These are phyloP conservation scores for Shargacucullia verbasci DNA, from an alignment of 2,888 invertebrate genomes.

Conservation along the genomic window DNA sequence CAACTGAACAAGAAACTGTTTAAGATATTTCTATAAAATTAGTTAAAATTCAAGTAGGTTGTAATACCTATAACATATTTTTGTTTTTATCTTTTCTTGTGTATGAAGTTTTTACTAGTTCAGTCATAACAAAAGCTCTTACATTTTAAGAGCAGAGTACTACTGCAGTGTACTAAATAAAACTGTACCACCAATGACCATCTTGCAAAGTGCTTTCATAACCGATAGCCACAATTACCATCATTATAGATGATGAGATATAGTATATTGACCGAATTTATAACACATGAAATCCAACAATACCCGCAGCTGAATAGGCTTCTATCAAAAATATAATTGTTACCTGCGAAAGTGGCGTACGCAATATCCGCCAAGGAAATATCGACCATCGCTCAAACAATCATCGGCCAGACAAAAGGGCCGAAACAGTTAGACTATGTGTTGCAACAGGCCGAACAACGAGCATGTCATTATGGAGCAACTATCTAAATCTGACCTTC, in stretches of 20 bases:
- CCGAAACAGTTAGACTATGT: constrained; percentile 78
- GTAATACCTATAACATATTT: background rate
- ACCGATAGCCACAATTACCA: constrained; percentile 40
- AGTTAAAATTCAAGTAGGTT: constrained; percentile 14
- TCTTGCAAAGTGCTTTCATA: constrained; percentile 41
- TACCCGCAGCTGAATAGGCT: constrained; percentile 36
- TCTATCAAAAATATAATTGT: constrained; percentile 64
- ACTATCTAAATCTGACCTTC: constrained; percentile 69
- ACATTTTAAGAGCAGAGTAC: constrained; percentile 14
- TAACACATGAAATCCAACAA: constrained; percentile 49
- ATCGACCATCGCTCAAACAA: constrained; percentile 78
- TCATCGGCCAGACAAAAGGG: constrained; percentile 81
- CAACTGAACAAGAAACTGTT: constrained; percentile 27
- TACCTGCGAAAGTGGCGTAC: constrained; percentile 71
- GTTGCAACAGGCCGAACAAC: constrained; percentile 74
- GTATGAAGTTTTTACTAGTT: no score
- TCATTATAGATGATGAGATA: constrained; percentile 55
- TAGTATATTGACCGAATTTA: constrained; percentile 42
- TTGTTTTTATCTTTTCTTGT: background rate
- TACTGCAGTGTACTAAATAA: constrained; percentile 26
- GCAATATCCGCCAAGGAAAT: constrained; percentile 68
- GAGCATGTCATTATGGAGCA: constrained; percentile 79
- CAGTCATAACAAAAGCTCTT: background rate
- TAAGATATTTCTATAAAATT: constrained; percentile 16
- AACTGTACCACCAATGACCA: constrained; percentile 16